These are phyloP conservation scores for Lacerta agilis DNA, from an alignment of 2,797 vertebrate species.

Conservation along the genomic window DNA sequence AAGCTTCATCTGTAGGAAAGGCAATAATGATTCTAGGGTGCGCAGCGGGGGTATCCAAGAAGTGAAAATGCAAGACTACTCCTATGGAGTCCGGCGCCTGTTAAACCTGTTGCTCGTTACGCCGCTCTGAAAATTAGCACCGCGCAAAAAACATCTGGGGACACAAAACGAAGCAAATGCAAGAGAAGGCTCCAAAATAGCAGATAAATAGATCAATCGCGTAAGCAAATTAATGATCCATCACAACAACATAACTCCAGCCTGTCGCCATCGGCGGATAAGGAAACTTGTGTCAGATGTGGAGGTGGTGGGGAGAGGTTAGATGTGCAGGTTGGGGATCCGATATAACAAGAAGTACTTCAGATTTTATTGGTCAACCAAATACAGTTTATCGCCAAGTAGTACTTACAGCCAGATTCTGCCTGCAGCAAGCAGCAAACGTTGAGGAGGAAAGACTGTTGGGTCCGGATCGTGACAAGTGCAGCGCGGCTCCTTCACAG, in stretches of 20 bases:
- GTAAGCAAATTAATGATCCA: neutral
- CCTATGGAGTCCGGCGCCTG: neutral
- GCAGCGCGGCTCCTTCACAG: neutral
- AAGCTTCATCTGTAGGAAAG: neutral
- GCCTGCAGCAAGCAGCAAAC: neutral
- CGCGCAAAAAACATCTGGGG: neutral
- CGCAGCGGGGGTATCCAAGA: neutral
- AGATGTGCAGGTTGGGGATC: neutral
- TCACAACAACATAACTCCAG: neutral
- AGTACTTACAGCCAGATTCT: slow-evolving; percentile 20
- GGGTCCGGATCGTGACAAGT: neutral
- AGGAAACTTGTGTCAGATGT: neutral
- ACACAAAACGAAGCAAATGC: neutral
- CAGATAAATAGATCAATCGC: neutral
- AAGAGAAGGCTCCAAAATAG: neutral
- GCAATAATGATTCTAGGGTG: neutral
- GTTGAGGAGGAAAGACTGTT: neutral
- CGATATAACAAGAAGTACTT: too few species aligned
- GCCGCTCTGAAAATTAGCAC: too few species aligned
- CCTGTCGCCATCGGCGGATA: neutral
- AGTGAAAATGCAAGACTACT: neutral
- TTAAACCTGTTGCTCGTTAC: neutral
- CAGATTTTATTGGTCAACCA: too few species aligned
- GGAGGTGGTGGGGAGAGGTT: neutral
- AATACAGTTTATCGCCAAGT: neutral